phyloP scores from a whole-genome alignment of 2,888 invertebrate species.

The Tetranychus truncatus region DNA sequence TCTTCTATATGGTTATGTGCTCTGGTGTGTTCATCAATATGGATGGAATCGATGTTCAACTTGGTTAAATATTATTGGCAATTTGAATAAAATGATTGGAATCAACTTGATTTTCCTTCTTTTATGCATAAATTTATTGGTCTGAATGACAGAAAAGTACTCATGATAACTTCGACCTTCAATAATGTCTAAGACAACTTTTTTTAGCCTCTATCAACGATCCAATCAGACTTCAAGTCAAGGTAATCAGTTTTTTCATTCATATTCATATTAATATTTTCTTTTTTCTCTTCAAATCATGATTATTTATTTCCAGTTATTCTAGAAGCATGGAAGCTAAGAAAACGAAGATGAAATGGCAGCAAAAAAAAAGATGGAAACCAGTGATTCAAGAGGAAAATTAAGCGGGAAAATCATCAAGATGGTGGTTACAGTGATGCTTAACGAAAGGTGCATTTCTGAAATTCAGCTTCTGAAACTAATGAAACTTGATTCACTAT shows the following conservation, averaged over 20 bases:
- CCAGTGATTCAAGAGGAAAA: not conserved
- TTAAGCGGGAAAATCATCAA: not conserved
- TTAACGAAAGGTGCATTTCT: no score
- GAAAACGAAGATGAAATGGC: not conserved
- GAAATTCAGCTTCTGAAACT: no score
- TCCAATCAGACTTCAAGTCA: not conserved
- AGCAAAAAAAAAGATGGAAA: not conserved
- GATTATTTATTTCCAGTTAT: not conserved
- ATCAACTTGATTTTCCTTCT: no score
- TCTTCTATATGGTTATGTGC: no score
- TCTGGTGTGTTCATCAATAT: no score
- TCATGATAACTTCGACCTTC: not conserved
- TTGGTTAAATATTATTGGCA: no score
- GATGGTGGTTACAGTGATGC: no score
- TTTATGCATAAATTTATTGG: no score
- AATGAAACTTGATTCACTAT: no score
- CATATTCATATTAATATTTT: not conserved
- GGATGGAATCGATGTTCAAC: no score
- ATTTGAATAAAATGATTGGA: no score
- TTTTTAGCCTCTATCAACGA: not conserved
- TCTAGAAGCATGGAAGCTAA: not conserved
- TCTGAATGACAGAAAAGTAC: not conserved
- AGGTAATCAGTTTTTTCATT: not conserved
- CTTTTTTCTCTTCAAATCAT: not conserved
- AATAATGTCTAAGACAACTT: not conserved